Percentiles rank a stretch among this genome's conserved stretches.
These are phyloP conservation scores for Trissolcus japonicus DNA, from an alignment of 2,888 invertebrate species.

Conservation along the genomic window DNA sequence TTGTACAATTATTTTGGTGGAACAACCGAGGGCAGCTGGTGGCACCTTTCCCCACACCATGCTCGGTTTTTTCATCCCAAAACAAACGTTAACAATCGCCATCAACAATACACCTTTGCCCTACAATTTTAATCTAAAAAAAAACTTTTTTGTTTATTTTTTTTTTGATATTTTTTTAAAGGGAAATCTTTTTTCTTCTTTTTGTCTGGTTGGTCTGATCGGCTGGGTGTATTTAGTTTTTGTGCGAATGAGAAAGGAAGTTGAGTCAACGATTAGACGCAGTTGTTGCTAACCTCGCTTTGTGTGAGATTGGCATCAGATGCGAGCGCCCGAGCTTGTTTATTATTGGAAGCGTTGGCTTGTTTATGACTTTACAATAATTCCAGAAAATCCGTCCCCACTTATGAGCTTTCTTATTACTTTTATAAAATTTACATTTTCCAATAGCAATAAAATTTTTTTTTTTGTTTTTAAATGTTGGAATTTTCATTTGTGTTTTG, in stretches of 20 bases:
- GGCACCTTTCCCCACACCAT: no score
- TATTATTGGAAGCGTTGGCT: conserved; percentile 5
- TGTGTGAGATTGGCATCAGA: conserved; percentile 10
- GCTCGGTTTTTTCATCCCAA: no score
- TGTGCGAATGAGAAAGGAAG: conserved; percentile 1
- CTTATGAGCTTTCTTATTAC: background rate
- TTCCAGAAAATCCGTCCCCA: background rate
- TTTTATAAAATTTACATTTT: background rate
- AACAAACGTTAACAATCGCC: conserved; percentile 40
- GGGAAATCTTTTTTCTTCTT: background rate
- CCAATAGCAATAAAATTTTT: background rate
- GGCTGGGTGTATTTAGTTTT: background rate
- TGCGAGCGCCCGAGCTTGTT: conserved; percentile 9
- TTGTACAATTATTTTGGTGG: background rate
- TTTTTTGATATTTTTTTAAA: background rate
- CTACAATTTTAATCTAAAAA: background rate
- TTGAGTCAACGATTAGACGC: conserved; percentile 39
- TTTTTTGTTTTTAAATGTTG: background rate
- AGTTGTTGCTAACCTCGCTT: conserved; percentile 50
- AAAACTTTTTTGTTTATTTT: background rate
- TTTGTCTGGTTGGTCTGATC: background rate
- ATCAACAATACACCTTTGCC: conserved; percentile 35
- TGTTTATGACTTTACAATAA: background rate
- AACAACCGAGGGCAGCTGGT: background rate
- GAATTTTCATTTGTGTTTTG: no score